Evolutionary conservation across 2,797 vertebrate species (phyloP).

Genomic region (Periophthalmus magnuspinnatus): DNA sequence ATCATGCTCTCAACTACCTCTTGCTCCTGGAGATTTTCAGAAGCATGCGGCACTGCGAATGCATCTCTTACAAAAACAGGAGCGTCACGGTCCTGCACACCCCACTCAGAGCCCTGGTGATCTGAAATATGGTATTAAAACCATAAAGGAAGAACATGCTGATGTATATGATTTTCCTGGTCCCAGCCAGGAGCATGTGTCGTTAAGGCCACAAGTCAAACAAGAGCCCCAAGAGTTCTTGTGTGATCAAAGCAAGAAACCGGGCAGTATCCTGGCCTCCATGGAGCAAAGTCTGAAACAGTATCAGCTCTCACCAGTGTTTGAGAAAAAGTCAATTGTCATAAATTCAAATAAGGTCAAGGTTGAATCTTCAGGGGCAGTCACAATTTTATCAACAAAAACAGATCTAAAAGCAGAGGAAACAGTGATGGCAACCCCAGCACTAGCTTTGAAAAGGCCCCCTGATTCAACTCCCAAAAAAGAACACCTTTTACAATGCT

Average conservation of each 20-base stretch:
- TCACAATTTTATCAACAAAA: slow-evolving; percentile 87
- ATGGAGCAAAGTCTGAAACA: slow-evolving; percentile 95
- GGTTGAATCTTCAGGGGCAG: slow-evolving; percentile 87
- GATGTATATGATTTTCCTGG: slow-evolving; percentile 67
- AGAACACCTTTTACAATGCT: slow-evolving; percentile 87
- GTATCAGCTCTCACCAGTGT: slow-evolving; percentile 88
- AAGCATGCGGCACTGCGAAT: slow-evolving; percentile 88
- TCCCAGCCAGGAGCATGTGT: slow-evolving; percentile 46
- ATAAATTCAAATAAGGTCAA: slow-evolving; percentile 88
- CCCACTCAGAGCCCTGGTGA: slow-evolving; percentile 72
- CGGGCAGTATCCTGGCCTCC: slow-evolving; percentile 89
- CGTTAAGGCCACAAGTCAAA: slow-evolving; percentile 65
- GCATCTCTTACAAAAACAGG: slow-evolving; percentile 89
- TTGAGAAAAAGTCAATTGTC: slow-evolving; percentile 87
- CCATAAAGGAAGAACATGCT: slow-evolving; percentile 84
- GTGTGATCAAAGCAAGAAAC: slow-evolving; percentile 61
- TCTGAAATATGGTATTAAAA: slow-evolving; percentile 62
- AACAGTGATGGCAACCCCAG: slow-evolving; percentile 49
- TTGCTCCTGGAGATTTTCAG: slow-evolving; percentile 80
- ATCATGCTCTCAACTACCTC: slow-evolving; percentile 69
- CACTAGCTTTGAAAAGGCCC: slow-evolving; percentile 66
- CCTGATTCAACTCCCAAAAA: slow-evolving; percentile 88
- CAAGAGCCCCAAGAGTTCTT: slow-evolving; percentile 73
- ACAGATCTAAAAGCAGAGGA: slow-evolving; percentile 75
- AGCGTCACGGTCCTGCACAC: slow-evolving; percentile 80